Evolutionary conservation across 2,797 vertebrate genomes (phyloP), one percentile per base, ranked within the genome.

Genomic region (Remorina albescens): DNA sequence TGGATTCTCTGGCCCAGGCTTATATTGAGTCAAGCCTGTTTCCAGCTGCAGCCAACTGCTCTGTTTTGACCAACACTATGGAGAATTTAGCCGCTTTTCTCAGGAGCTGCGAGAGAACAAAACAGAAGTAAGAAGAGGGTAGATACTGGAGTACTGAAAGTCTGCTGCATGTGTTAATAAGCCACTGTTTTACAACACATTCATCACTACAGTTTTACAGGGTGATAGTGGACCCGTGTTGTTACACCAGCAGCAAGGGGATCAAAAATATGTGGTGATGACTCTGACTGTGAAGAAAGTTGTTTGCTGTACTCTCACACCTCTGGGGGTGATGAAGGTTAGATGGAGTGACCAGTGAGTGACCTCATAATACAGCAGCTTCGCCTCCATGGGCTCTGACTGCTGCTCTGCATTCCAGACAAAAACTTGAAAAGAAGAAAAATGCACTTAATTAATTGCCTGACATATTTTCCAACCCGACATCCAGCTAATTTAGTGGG

Each of bases 361-460:
- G 78, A 88, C 86, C 84, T 65, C 63, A 10, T 60, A 59, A 82
- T 44, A 41, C 70, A 60, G 16, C 66, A 51, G 51, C 37, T 8
- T 51, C 25, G 70, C 49, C 80, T 70, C 54, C 2, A 1, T 47
- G 67, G 39, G 62, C 71, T 49, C 53, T 23, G 69, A 61, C 71
- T 61, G 19, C 36, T 41, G 12, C 42, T 49, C 51, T 67, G 73
- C 79, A 86, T 90, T 87, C 85, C 88, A 82, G 57, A 86, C 70
- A 68, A 79, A 76, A 85, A 80, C 75, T 74, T 86, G 69, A 88
- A 90, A 80, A 70, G 74, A 55, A 70, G 34, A 75, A 83, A 80
- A 79, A 87, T 80, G 61, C 56, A 54, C 70, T 81, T 89, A 85
- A 87, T 90, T 92, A 90, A 90, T 92, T 85, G 71, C 64, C 67